phyloP scores from a whole-genome alignment of 1,140 invertebrate species.

The Pogonognathellus flavescens region DNA sequence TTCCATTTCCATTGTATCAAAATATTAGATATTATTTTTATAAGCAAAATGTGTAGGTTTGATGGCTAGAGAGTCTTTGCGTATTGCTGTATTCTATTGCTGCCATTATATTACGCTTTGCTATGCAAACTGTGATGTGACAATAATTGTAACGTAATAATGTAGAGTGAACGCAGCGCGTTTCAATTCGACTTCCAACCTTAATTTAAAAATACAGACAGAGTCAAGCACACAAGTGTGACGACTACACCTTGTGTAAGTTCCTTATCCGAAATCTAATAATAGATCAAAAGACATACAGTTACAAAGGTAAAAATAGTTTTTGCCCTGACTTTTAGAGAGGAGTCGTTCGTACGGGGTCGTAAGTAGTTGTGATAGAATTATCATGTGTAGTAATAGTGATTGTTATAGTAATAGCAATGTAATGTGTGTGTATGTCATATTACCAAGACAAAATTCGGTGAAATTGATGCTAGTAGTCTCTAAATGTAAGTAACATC shows the following conservation, averaged over 20 bases:
- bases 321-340: slow-evolving; percentile 41
- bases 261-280: slow-evolving; percentile 32
- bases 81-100: too few relatives aligned
- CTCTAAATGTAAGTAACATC: too few relatives aligned
- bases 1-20: too few relatives aligned
- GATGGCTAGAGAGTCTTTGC: too few relatives aligned
- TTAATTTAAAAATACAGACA: slow-evolving; percentile 1
- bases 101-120: not conserved
- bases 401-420: not conserved
- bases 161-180: not conserved
- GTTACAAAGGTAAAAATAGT: slow-evolving; percentile 41
- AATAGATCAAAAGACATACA: slow-evolving; percentile 44
- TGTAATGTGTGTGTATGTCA: not conserved
- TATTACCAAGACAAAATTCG: not conserved
- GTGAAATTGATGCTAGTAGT: not conserved
- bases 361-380: not conserved
- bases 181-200: too few relatives aligned
- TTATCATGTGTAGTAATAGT: not conserved
- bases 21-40: too few relatives aligned
- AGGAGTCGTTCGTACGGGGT: not conserved
- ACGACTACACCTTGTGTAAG: slow-evolving; percentile 43
- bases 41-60: too few relatives aligned
- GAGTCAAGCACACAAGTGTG: not conserved
- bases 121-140: too few relatives aligned
- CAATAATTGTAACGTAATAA: not conserved